Evolutionary conservation across 2,113 vertebrate genomes (phyloP).

Genomic region (Nibea albiflora): DNA sequence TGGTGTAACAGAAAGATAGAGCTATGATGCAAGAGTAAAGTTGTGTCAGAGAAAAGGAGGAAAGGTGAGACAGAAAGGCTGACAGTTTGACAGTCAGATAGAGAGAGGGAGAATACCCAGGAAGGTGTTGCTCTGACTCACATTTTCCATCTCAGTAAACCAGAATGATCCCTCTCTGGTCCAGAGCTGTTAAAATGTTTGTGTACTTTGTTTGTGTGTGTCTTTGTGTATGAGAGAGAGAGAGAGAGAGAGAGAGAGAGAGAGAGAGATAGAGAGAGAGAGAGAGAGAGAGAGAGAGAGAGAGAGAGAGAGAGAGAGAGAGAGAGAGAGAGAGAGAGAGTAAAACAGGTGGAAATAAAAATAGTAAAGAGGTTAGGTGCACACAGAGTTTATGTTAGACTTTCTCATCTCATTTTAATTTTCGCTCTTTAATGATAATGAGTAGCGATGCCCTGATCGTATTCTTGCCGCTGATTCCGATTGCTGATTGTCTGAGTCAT

Average conservation of each 20-base stretch:
- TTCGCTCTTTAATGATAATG: too few species aligned
- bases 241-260: background rate
- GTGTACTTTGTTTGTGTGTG: background rate
- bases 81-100: conserved; percentile 24
- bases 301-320: background rate
- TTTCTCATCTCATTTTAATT: too few species aligned
- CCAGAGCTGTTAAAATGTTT: conserved; percentile 43
- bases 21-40: conserved; percentile 41
- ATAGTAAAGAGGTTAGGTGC: background rate
- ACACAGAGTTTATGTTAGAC: too few species aligned
- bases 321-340: background rate
- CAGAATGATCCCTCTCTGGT: conserved; percentile 35
- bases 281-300: background rate
- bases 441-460: too few species aligned
- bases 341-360: background rate
- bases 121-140: conserved; percentile 40
- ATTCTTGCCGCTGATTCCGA: too few species aligned
- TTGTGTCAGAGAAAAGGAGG: conserved; percentile 25
- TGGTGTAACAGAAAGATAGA: conserved; percentile 40
- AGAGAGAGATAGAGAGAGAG: background rate
- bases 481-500: too few species aligned
- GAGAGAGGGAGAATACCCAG: conserved; percentile 24
- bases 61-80: conserved; percentile 20
- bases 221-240: background rate
- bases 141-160: conserved; percentile 43